Evolutionary conservation across 2,888 invertebrate genomes (phyloP).

Genomic region (Monopis laevigella): DNA sequence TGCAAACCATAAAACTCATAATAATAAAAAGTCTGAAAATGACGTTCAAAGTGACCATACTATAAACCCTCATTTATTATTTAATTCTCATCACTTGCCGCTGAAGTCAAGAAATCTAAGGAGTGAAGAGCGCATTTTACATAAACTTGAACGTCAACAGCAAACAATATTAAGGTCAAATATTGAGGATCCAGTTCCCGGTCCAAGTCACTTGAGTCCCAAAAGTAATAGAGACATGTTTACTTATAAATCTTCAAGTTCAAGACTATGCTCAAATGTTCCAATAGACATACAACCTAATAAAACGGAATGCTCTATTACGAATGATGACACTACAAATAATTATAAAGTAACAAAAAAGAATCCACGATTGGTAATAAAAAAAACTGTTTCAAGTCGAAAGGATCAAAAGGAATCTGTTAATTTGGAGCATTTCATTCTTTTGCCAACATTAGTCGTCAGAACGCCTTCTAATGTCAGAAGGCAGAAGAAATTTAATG

Average conservation of each 20-base stretch:
- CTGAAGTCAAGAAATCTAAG: slow-evolving; percentile 25
- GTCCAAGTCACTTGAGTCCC: slow-evolving; percentile 37
- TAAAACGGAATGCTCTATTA: slow-evolving; percentile 47
- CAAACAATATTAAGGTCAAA: slow-evolving; percentile 25
- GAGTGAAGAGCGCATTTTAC: slow-evolving; percentile 31
- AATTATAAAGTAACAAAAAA: slow-evolving; percentile 19
- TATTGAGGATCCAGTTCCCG: slow-evolving; percentile 38
- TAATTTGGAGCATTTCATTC: slow-evolving; percentile 49
- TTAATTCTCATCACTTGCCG: not conserved
- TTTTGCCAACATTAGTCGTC: slow-evolving; percentile 51
- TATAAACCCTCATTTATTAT: not conserved
- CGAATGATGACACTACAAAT: slow-evolving; percentile 15
- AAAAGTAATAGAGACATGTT: slow-evolving; percentile 31
- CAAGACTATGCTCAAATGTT: no score
- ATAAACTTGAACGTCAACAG: slow-evolving; percentile 21
- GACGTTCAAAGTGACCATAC: slow-evolving; percentile 27
- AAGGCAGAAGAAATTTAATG: slow-evolving; percentile 54
- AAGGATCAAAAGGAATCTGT: slow-evolving; percentile 37
- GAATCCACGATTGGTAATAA: slow-evolving; percentile 40
- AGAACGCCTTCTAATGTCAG: slow-evolving; percentile 53
- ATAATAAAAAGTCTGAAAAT: slow-evolving; percentile 31
- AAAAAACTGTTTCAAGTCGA: slow-evolving; percentile 37
- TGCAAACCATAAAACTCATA: slow-evolving; percentile 49
- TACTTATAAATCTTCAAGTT: no score
- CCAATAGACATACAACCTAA: no score